These are phyloP conservation scores for Apostichopus leukothele DNA, from an alignment of 53 echinoderm and acorn worm species.

Conservation along the genomic window DNA sequence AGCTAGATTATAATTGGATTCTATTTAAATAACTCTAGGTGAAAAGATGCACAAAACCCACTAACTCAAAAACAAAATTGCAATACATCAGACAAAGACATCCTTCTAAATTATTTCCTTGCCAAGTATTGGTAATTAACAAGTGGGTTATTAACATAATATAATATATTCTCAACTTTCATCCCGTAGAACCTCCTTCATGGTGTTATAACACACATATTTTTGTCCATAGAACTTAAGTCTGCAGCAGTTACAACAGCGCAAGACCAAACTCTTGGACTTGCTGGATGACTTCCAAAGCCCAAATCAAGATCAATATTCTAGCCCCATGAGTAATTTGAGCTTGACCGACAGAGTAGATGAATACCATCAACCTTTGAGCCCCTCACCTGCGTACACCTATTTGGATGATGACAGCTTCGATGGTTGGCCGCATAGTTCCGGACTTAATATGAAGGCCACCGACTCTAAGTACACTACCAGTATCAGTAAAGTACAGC, in stretches of 20 bases:
- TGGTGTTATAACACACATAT: no score
- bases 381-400: not conserved
- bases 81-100: no score
- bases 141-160: no score
- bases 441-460: constrained; percentile 53
- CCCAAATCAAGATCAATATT: not conserved
- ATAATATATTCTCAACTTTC: no score
- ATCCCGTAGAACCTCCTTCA: no score
- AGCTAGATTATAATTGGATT: no score
- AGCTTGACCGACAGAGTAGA: not conserved
- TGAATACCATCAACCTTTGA: not conserved
- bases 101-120: no score
- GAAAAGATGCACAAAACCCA: no score
- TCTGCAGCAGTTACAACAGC: constrained; percentile 67
- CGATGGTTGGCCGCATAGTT: not conserved
- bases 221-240: constrained; percentile 53
- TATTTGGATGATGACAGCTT: not conserved
- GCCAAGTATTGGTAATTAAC: no score
- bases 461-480: constrained; percentile 78
- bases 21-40: no score
- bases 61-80: no score
- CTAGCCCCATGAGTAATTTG: not conserved
- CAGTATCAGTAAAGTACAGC: constrained; percentile 83
- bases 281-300: constrained; percentile 56
- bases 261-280: constrained; percentile 53